Evolutionary conservation across 2,113 vertebrate species (phyloP), one percentile per base, ranked within the genome.

Genomic region (Sylvia atricapilla): DNA sequence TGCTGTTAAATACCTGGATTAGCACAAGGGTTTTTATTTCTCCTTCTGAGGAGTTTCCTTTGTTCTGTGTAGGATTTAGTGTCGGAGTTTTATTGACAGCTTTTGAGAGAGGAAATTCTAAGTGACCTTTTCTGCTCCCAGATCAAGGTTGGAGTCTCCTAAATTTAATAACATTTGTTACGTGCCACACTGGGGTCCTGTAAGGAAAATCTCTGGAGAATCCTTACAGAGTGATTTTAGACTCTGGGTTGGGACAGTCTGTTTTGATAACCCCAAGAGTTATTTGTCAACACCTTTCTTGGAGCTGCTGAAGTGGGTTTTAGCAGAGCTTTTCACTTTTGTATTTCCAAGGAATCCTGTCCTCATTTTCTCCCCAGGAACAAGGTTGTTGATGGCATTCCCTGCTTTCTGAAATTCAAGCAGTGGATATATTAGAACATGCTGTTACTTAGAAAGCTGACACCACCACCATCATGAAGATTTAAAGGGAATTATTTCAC

Each of bases 201-300:
- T n/a, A 11, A 70, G 37, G 74, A 62, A 39, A 87, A 28, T 39
- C 37, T 56, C 46, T 69, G 37, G 64, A 81, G 68, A 56, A 80
- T 50, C n/a, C 13, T 80, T 62, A 12, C 1, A 11, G 73, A 69
- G 35, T 14, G 25, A 15, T 69, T 86, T 67, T 17, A 37, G 70
- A 37, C 27, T 49, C 30, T 68, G 30, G 20, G 11, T 20, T 73
- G 55, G 63, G 63, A 18, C 59, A 56, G n/a, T 41, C 33, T 86
- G 50, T 67, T 90, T 68, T 60, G 49, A 76, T 93, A 82, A 91
- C 64, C 33, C 39, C 13, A 13, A 7, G 56, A 47, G 27, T 3
- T 67, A 35, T 89, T 94, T 89, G 80, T 94, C 91, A 93, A 39
- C 76, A 90, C 59, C 63, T 86, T 77, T 30, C 46, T 43, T 72